Evolutionary conservation across 2,113 vertebrate species (phyloP).

Genomic region (Podilymbus podiceps): DNA sequence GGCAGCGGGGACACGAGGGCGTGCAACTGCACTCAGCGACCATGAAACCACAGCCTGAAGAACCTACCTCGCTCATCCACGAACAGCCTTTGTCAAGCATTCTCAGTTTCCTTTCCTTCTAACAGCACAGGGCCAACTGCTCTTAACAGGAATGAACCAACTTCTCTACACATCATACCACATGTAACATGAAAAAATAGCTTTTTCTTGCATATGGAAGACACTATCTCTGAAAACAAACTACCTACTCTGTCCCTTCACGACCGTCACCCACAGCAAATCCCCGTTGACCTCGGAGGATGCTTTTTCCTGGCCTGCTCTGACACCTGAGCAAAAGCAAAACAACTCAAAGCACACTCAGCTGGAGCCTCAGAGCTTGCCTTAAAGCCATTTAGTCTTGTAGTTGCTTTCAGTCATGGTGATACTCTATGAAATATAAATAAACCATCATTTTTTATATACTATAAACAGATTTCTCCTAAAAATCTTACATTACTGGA

Average conservation of each 20-base stretch:
- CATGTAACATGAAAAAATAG: not conserved
- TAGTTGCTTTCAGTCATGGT: not conserved
- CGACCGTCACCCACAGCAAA: not conserved
- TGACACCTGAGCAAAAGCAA: not conserved
- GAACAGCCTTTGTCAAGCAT: not conserved
- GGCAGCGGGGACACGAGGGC: not conserved
- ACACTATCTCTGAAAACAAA: not conserved
- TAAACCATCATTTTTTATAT: not conserved
- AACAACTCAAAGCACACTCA: not conserved
- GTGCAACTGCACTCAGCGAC: not conserved
- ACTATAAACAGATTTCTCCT: not conserved
- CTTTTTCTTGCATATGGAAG: not conserved
- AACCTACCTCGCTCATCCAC: not conserved
- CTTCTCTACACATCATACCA: not conserved
- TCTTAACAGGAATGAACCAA: not conserved
- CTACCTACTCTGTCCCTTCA: not conserved
- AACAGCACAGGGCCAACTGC: not conserved
- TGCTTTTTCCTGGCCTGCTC: not conserved
- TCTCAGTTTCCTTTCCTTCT: not conserved
- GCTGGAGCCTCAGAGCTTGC: not conserved
- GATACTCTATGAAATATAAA: not conserved
- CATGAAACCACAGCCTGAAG: not conserved
- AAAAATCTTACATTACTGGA: not conserved
- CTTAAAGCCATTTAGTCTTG: not conserved
- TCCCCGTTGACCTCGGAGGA: not conserved